Evolutionary conservation across 1,140 invertebrate genomes (phyloP).

Genomic region (Caerostris darwini): DNA sequence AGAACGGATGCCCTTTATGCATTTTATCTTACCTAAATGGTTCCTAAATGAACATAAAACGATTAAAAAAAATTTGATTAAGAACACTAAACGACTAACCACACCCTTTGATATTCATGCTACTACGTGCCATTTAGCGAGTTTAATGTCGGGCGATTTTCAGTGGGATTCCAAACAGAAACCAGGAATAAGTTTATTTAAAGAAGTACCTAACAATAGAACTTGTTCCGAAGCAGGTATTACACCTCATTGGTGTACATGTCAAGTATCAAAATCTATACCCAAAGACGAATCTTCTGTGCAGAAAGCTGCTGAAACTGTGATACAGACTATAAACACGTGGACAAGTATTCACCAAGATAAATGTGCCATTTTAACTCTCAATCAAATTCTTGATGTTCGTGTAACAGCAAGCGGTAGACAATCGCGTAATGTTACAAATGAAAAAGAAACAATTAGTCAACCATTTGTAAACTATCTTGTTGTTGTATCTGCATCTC

Average conservation of each 20-base stretch:
- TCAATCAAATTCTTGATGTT: constrained; percentile 87
- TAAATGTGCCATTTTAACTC: constrained; percentile 85
- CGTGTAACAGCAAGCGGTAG: background rate
- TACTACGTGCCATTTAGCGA: constrained; percentile 85
- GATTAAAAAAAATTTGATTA: constrained; percentile 65
- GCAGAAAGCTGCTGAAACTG: constrained; percentile 79
- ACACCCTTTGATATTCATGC: constrained; percentile 93
- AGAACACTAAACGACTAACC: constrained; percentile 85
- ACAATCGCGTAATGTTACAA: constrained; percentile 1
- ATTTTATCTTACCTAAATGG: constrained; percentile 87
- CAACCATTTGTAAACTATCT: constrained; percentile 36
- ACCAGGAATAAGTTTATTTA: constrained; percentile 89
- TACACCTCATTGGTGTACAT: constrained; percentile 82
- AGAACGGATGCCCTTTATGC: constrained; percentile 93
- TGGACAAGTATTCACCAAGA: constrained; percentile 18
- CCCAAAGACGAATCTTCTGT: constrained; percentile 37
- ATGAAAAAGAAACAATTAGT: background rate
- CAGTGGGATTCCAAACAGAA: constrained; percentile 76
- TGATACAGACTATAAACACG: constrained; percentile 76
- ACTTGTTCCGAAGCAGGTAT: constrained; percentile 82
- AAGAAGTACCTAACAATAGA: constrained; percentile 85
- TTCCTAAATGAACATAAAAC: constrained; percentile 61
- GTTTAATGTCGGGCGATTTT: constrained; percentile 83
- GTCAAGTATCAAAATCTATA: constrained; percentile 77
- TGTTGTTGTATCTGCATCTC: constrained; percentile 86